phyloP scores from a whole-genome alignment of 2,888 invertebrate genomes.

The Napeogenes sylphis region DNA sequence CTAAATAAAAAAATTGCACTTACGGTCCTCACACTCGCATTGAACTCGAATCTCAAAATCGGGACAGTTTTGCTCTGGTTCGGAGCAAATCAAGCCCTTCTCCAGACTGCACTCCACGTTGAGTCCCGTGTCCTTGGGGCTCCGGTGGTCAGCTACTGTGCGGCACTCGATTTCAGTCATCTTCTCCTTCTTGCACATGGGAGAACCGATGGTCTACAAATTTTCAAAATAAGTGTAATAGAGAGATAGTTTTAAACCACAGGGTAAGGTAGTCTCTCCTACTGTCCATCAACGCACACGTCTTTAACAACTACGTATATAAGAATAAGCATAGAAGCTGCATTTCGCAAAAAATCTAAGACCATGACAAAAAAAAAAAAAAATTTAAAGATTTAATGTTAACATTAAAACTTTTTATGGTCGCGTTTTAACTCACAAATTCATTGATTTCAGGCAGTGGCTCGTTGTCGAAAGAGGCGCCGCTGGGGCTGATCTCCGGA shows the following conservation, averaged over 20 bases:
- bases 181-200: constrained; percentile 78
- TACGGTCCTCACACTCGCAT: constrained; percentile 72
- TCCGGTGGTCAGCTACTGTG: constrained; percentile 79
- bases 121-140: constrained; percentile 83
- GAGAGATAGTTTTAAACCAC: background rate
- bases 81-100: constrained; percentile 83
- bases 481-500: constrained; percentile 47
- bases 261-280: too few relatives aligned
- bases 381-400: too few relatives aligned
- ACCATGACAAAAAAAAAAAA: too few relatives aligned
- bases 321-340: too few relatives aligned
- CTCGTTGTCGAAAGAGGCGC: constrained; percentile 66
- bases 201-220: constrained; percentile 57
- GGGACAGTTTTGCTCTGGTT: constrained; percentile 75
- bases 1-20: constrained; percentile 13
- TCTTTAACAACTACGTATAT: too few relatives aligned
- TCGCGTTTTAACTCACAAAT: constrained; percentile 58
- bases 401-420: too few relatives aligned
- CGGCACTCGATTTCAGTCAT: constrained; percentile 88
- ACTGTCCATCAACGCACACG: too few relatives aligned
- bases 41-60: constrained; percentile 91
- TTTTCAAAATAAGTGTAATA: background rate
- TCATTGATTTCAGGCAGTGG: constrained; percentile 74
- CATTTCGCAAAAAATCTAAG: too few relatives aligned
- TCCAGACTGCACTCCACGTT: constrained; percentile 87